Evolutionary conservation across 2,113 vertebrate genomes (phyloP).

Genomic region (Aspidoscelis tigris): DNA sequence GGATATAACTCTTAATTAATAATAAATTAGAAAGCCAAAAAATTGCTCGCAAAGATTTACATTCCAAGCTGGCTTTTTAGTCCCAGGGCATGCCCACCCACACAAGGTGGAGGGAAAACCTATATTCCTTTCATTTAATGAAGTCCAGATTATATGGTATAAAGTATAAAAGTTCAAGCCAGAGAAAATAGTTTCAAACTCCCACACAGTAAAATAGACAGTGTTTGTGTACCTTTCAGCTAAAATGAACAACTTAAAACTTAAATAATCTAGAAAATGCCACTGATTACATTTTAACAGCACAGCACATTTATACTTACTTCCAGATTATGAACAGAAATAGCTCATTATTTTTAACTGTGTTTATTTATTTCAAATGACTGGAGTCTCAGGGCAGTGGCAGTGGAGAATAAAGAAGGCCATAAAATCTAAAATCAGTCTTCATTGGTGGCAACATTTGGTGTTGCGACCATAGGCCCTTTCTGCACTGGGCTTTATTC

Average conservation of each 20-base stretch:
- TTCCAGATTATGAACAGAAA: not conserved
- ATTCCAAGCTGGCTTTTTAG: not conserved
- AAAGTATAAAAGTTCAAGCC: not conserved
- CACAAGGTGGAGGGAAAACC: not conserved
- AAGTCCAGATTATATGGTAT: not conserved
- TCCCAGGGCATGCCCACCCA: not conserved
- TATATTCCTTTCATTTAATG: not conserved
- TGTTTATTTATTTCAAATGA: not conserved
- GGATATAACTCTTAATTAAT: not conserved
- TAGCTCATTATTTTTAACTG: not conserved
- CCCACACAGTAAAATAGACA: not conserved
- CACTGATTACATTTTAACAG: not conserved
- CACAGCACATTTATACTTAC: not conserved
- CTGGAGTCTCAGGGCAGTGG: too few relatives aligned
- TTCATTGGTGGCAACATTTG: too few relatives aligned
- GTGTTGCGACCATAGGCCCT: not conserved
- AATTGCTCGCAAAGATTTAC: not conserved
- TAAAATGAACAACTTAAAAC: constrained; percentile 31
- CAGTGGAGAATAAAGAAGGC: too few relatives aligned
- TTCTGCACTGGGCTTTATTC: too few relatives aligned
- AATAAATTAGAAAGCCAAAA: too few relatives aligned
- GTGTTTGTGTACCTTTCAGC: not conserved
- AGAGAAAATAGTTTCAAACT: not conserved
- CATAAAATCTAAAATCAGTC: too few relatives aligned
- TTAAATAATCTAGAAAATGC: not conserved